A percentile compares a stretch with the other conserved stretches of the same genome.
Conservation (phyloP, 37 sponge, comb jelly and placozoan genomes). For the Geodia barretti region DNA sequence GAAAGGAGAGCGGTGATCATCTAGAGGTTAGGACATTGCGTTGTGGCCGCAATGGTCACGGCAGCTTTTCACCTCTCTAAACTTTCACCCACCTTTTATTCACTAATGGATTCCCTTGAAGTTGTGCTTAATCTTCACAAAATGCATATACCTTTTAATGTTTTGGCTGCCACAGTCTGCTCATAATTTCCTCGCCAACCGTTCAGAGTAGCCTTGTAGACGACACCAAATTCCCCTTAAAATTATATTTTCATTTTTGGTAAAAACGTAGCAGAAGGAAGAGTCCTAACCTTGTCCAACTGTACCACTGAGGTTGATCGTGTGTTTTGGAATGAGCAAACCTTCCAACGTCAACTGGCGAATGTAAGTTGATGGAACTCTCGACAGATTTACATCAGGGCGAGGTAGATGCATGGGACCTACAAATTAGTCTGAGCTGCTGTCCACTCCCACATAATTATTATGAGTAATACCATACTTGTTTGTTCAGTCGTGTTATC, state of each 20-base stretch:
- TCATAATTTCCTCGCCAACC: neutral
- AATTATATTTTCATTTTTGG: neutral
- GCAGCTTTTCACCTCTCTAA: no score
- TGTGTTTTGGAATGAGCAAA: neutral
- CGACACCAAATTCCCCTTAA: constrained; percentile 21
- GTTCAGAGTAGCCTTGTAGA: neutral
- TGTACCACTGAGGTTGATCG: neutral
- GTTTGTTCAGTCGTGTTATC: no score
- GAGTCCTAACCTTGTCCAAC: neutral
- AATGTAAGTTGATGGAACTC: neutral
- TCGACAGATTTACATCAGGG: neutral
- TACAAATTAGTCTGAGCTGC: no score
- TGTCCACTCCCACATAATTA: no score
- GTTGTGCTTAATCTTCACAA: neutral
- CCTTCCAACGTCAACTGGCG: neutral
- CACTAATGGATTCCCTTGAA: neutral
- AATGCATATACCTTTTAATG: constrained; percentile 3
- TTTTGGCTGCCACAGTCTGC: constrained; percentile 1
- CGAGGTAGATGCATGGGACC: no score
- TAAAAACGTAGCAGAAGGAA: neutral
- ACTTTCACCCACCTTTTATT: no score
- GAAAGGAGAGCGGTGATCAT: no score
- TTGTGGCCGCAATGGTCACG: no score
- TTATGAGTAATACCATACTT: no score
- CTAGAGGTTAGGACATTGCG: neutral